phyloP scores from a whole-genome alignment of 64 coral and sea anemone species.

The Stichodactyla mertensii region DNA sequence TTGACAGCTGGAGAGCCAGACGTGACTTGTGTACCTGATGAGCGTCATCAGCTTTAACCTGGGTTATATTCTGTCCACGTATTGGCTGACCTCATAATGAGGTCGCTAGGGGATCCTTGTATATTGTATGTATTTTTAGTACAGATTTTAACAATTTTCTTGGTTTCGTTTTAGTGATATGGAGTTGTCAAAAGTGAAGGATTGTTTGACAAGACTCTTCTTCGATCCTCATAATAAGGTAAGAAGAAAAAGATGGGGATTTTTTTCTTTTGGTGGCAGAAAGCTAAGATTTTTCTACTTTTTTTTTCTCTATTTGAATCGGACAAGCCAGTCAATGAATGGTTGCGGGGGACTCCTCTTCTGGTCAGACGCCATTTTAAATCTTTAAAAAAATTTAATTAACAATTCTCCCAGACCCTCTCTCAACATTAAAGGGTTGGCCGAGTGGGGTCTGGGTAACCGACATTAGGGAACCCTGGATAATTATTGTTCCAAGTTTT shows the following conservation, averaged over 20 bases:
- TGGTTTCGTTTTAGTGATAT: conserved; percentile 13
- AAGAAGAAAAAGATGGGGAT: neutral
- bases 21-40: neutral
- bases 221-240: conserved; percentile 98
- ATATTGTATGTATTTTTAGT: neutral
- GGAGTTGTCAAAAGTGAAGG: conserved; percentile 78
- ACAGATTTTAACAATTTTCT: neutral
- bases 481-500: too few relatives aligned
- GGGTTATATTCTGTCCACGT: neutral
- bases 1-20: neutral
- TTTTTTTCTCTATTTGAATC: neutral
- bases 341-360: too few relatives aligned
- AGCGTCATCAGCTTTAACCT: conserved; percentile 6
- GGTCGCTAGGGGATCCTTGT: neutral
- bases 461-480: too few relatives aligned
- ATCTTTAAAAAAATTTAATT: too few relatives aligned
- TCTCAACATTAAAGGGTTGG: too few relatives aligned
- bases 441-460: too few relatives aligned
- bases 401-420: too few relatives aligned
- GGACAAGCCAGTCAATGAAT: too few relatives aligned
- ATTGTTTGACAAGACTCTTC: conserved; percentile 88
- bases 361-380: too few relatives aligned
- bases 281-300: neutral
- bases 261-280: too few relatives aligned
- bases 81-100: neutral